These are phyloP conservation scores for Syngnathus acus DNA, from an alignment of 2,797 vertebrate species.

Conservation along the genomic window DNA sequence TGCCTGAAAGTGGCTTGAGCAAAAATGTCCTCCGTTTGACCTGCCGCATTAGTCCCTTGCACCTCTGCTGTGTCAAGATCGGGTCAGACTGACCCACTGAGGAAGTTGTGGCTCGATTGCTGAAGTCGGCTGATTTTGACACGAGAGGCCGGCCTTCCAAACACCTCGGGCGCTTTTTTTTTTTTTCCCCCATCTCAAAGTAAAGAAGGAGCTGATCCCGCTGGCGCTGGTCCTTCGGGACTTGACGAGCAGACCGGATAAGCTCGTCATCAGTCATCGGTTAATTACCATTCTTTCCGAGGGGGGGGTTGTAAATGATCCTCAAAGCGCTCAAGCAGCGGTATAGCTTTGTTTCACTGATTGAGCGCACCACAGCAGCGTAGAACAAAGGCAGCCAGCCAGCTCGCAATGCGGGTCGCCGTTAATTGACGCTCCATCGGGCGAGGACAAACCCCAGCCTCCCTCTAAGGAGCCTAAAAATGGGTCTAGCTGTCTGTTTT, in stretches of 20 bases:
- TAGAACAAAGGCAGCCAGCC: slow-evolving; percentile 52
- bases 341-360: slow-evolving; percentile 64
- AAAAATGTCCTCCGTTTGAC: neutral
- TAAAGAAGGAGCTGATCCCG: too few relatives aligned
- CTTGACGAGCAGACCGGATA: slow-evolving; percentile 53
- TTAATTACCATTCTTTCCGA: slow-evolving; percentile 70
- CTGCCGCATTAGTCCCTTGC: neutral
- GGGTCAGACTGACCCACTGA: neutral
- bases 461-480: too few relatives aligned
- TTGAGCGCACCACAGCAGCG: slow-evolving; percentile 60
- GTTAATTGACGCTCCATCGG: slow-evolving; percentile 22
- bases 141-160: slow-evolving; percentile 14
- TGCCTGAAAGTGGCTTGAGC: neutral
- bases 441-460: too few relatives aligned
- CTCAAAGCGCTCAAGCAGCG: slow-evolving; percentile 59
- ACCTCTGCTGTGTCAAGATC: neutral
- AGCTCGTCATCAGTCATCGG: slow-evolving; percentile 69
- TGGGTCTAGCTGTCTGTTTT: too few relatives aligned
- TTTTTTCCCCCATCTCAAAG: too few relatives aligned
- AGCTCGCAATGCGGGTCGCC: slow-evolving; percentile 30
- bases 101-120: too few relatives aligned
- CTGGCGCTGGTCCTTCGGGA: slow-evolving; percentile 47
- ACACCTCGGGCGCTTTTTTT: slow-evolving; percentile 19
- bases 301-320: slow-evolving; percentile 55
- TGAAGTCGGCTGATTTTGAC: neutral